Base-by-base conservation (phyloP, 1,140 invertebrate species). In the Drosophila eugracilis region DNA sequence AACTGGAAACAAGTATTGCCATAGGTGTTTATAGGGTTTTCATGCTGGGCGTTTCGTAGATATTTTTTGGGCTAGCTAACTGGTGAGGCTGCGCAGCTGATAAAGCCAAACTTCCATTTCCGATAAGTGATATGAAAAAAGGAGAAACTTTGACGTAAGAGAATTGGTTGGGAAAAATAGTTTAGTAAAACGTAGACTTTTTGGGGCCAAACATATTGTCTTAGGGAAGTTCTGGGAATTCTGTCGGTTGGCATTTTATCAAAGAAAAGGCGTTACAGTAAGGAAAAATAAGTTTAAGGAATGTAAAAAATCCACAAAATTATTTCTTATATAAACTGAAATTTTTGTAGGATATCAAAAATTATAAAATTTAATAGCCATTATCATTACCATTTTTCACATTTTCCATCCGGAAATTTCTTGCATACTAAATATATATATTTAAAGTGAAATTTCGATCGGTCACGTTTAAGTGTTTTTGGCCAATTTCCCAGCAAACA, bases 401-500 rank as follows among this genome's bases (percentile, higher is more conserved):
- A 17, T 17, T 34, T 14, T 0, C 28, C 30, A 34, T 21, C 6
- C 30, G 24, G 6, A 34, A 34, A 17, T 19, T 52, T n/a, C 9
- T 4, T 12, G 32, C 48, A 34, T 12, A n/a, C n/a, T n/a, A n/a
- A n/a, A n/a, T n/a, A 22, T 34, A 37, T 9, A 17, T 12, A 34
- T 5, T 19, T n/a, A 22, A 62, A 48, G 57, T 62, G 41, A 62
- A 65, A 65, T 39, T 65, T 65, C 24, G 14, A 24, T 62, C 41
- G 30, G 60, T 65, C 57, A 65, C 60, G 60, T 62, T 30, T 17
- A 37, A 62, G 30, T 60, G 53, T 63, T 63, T 63, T 63, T 28
- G 50, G 50, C 36, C 34, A 54, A 37, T 54, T 54, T 65, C 60
- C 57, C 59, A 65, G 34, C 42, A n/a, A n/a, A n/a, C n/a, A n/a